Percentiles rank a stretch among this genome's conserved stretches.
Conservation (phyloP, 1,140 invertebrate species). For the Sipha flava region DNA sequence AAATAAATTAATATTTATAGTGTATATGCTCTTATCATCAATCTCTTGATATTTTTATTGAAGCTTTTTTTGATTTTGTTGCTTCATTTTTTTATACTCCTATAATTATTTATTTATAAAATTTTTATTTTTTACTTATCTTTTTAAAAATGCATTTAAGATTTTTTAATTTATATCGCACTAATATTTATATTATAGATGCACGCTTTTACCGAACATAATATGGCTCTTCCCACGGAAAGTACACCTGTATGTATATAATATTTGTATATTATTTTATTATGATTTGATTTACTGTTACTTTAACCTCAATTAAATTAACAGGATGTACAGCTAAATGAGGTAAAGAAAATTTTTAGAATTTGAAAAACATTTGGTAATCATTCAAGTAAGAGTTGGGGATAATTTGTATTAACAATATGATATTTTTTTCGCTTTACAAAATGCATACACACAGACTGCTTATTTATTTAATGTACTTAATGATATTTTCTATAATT, state of each 20-base stretch:
- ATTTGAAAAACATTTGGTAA: neutral
- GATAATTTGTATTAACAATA: neutral
- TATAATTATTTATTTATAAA: neutral
- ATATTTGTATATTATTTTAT: neutral
- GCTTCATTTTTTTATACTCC: neutral
- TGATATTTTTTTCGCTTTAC: neutral
- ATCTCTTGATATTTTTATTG: too few species aligned
- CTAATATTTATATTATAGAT: constrained; percentile 25
- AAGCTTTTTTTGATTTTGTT: neutral
- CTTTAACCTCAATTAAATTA: neutral
- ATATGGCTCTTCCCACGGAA: neutral
- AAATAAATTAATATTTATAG: too few species aligned
- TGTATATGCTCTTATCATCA: too few species aligned
- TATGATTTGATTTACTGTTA: neutral
- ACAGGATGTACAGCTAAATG: constrained; percentile 25
- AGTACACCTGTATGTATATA: constrained; percentile 27
- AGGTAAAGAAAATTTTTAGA: constrained; percentile 11
- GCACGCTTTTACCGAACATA: neutral
- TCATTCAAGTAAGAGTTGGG: constrained; percentile 27
- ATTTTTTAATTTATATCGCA: neutral
- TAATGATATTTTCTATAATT: too few species aligned
- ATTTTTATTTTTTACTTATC: neutral
- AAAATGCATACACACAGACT: neutral
- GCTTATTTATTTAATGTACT: too few species aligned
- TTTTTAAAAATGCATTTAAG: neutral